Percentiles rank a stretch among this genome's conserved stretches.
These are phyloP conservation scores for Diplolepis rosae DNA, from an alignment of 2,888 invertebrate genomes.

Conservation along the genomic window DNA sequence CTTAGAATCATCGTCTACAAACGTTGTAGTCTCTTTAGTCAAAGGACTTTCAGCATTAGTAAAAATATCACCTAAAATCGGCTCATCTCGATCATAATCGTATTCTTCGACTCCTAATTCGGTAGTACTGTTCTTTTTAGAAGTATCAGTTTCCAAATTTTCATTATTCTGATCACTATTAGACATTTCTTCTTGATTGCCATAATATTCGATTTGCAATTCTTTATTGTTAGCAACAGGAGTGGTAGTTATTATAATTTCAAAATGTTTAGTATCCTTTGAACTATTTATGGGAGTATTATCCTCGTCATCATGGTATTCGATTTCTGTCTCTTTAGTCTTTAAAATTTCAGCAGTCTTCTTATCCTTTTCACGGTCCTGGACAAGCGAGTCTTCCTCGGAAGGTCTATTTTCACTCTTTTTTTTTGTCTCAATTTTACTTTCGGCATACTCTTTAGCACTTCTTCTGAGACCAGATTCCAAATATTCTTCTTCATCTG, in stretches of 20 bases:
- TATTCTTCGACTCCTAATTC: neutral
- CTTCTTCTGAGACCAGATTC: conserved; percentile 8
- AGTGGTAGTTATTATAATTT: neutral
- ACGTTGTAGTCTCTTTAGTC: neutral
- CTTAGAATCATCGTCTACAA: neutral
- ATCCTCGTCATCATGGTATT: conserved; percentile 12
- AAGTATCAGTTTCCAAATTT: neutral
- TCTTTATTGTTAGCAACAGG: neutral
- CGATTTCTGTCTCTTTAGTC: neutral
- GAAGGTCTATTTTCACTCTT: too few relatives aligned
- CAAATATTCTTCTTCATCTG: conserved; percentile 41
- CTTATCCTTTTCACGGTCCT: conserved; percentile 16
- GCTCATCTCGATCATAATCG: conserved; percentile 13
- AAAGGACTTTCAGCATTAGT: neutral
- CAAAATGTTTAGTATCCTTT: neutral
- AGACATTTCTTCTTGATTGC: neutral
- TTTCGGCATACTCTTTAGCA: conserved; percentile 6
- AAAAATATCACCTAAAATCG: neutral
- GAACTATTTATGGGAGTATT: neutral
- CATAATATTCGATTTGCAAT: conserved; percentile 10
- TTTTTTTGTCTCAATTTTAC: neutral
- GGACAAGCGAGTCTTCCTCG: too few relatives aligned
- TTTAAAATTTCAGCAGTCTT: neutral
- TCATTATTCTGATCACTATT: neutral
- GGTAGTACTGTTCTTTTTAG: neutral